Base-by-base conservation (phyloP, 2,888 invertebrate species). In the Aphelenchoides bicaudatus region DNA sequence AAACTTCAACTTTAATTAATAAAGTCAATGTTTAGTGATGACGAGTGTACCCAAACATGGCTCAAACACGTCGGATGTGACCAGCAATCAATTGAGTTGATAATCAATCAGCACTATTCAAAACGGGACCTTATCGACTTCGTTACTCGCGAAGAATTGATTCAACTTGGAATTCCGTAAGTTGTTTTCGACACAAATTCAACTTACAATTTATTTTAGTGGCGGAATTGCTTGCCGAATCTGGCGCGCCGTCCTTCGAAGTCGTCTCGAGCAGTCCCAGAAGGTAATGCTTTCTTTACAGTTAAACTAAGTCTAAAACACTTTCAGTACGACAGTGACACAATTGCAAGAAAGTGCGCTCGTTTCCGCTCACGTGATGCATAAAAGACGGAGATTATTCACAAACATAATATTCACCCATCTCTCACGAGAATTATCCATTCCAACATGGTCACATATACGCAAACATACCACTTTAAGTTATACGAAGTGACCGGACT, bases 131-230 rank as follows among this genome's bases (percentile, higher is more conserved):
- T 94, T 52, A 80, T 91, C 62, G 85, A 85, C 63, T 86, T 88
- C 72, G 86, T 90, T 71, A 87, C 87, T 19, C 85, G 89, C 69
- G 87, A 90, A 52, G 93, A 94, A 81, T 82, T 94, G 54, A 84
- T 87, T 55, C 85, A 86, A 72, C 82, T 91, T 57, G 86, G 87
- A 52, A 84, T 93, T 58, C 87, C 86, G 90, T 90, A 29, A 66
- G 72, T 67, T 16, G 10, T 52, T 19, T 21, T 3, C 6, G 23
- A 30, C 28, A 29, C 25, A 10, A n/a, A 16, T 31, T 39, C 29
- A 4, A 13, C 19, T 49, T 28, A 27, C n/a, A 10, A 29, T 52
- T 50, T n/a, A 13, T 67, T 73, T 61, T 65, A 76, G 76, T 2
- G 77, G 77, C 29, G 77, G 77, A 5, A 59, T 70, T 2, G 65